These are phyloP conservation scores for Enteromius treurensis DNA, from an alignment of 2,797 vertebrate genomes.

Conservation along the genomic window DNA sequence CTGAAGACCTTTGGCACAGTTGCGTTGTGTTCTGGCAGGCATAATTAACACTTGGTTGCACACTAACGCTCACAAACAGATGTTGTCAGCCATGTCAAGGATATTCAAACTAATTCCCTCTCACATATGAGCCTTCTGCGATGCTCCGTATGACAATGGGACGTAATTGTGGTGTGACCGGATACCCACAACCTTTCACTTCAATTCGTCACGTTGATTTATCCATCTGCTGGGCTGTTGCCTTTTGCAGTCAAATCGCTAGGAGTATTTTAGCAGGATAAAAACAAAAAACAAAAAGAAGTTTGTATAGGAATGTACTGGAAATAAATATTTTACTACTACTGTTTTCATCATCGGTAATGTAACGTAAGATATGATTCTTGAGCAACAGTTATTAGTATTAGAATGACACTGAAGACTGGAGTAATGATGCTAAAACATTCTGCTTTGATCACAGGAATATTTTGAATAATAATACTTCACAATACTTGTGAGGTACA, in stretches of 20 bases:
- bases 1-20: slow-evolving; percentile 69
- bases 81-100: slow-evolving; percentile 70
- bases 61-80: slow-evolving; percentile 68
- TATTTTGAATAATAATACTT: not conserved
- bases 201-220: not conserved
- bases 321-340: not conserved
- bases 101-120: slow-evolving; percentile 62
- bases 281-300: too few species aligned
- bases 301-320: not conserved
- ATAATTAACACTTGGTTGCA: slow-evolving; percentile 73
- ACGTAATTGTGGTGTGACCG: slow-evolving; percentile 5
- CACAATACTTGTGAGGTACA: too few species aligned
- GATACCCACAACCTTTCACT: slow-evolving; percentile 2
- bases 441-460: not conserved
- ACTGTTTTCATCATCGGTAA: not conserved
- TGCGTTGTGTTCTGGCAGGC: slow-evolving; percentile 72
- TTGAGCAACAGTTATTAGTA: not conserved
- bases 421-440: not conserved
- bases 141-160: not conserved
- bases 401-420: not conserved
- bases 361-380: not conserved
- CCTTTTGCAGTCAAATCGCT: not conserved
- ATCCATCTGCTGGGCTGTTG: slow-evolving; percentile 5
- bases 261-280: not conserved
- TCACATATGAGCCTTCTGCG: slow-evolving; percentile 52